These are phyloP conservation scores for Acrobasis suavella DNA, from an alignment of 2,888 invertebrate species.

Conservation along the genomic window DNA sequence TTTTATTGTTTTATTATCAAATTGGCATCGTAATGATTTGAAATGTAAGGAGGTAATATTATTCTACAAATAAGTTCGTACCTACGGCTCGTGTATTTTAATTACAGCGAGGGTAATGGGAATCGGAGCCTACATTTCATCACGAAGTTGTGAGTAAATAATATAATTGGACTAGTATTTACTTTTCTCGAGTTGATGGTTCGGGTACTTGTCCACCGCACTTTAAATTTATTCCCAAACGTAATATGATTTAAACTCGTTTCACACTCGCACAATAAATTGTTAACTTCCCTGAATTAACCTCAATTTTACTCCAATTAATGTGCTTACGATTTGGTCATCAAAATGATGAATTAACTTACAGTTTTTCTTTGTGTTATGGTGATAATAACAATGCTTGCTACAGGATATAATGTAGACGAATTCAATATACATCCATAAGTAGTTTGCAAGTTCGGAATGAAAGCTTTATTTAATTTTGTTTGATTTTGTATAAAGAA, in stretches of 20 bases:
- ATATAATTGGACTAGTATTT: background rate
- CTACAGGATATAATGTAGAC: too few species aligned
- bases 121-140: background rate
- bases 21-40: too few species aligned
- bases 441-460: too few species aligned
- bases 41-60: too few species aligned
- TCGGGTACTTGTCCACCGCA: background rate
- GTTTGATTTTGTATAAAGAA: too few species aligned
- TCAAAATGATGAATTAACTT: background rate
- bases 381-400: too few species aligned
- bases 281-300: background rate
- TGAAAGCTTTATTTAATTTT: too few species aligned
- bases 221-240: background rate
- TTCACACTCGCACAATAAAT: background rate
- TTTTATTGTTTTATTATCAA: too few species aligned
- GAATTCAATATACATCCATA: too few species aligned
- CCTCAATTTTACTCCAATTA: background rate
- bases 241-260: background rate
- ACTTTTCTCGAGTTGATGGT: background rate
- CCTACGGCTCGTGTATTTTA: background rate
- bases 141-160: background rate
- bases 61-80: too few species aligned
- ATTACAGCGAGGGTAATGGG: background rate
- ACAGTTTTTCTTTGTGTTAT: too few species aligned
- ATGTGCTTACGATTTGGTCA: background rate